Conservation (phyloP, 2,888 invertebrate species). For the Polydrusus cervinus region DNA sequence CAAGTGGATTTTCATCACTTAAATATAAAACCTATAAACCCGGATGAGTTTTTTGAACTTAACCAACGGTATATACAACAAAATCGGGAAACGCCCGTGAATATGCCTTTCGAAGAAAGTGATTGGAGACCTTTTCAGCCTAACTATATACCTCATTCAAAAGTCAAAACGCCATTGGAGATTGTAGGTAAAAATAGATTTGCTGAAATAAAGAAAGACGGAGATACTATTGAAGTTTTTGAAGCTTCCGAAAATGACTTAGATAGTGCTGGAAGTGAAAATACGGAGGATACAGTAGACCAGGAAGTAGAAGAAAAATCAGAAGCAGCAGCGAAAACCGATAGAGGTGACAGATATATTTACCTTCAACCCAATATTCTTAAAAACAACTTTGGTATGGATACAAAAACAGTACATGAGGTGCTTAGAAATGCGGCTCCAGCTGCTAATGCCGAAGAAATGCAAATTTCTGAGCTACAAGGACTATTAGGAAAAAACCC, state of each 20-base stretch:
- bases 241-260: constrained; percentile 48
- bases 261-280: constrained; percentile 55
- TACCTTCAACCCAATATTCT: constrained; percentile 58
- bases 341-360: constrained; percentile 54
- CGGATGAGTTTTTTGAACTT: constrained; percentile 10
- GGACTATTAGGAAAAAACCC: constrained; percentile 73
- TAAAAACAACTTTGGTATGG: constrained; percentile 54
- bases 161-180: background rate
- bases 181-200: constrained; percentile 8
- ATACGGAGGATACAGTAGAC: constrained; percentile 37
- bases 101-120: constrained; percentile 16
- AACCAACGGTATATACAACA: background rate
- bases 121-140: constrained; percentile 53
- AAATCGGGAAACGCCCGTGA: constrained; percentile 2
- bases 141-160: background rate
- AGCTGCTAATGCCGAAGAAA: constrained; percentile 36
- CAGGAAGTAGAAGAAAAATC: background rate
- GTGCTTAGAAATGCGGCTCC: constrained; percentile 44
- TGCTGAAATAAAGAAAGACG: background rate
- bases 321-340: constrained; percentile 8
- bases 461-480: constrained; percentile 70
- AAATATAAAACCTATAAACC: constrained; percentile 21
- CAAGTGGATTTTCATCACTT: constrained; percentile 56
- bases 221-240: background rate
- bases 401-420: constrained; percentile 39